Evolutionary conservation across 2,888 invertebrate species (phyloP), one percentile per base, ranked within the genome.

Genomic region (Stictocephala bisonia): DNA sequence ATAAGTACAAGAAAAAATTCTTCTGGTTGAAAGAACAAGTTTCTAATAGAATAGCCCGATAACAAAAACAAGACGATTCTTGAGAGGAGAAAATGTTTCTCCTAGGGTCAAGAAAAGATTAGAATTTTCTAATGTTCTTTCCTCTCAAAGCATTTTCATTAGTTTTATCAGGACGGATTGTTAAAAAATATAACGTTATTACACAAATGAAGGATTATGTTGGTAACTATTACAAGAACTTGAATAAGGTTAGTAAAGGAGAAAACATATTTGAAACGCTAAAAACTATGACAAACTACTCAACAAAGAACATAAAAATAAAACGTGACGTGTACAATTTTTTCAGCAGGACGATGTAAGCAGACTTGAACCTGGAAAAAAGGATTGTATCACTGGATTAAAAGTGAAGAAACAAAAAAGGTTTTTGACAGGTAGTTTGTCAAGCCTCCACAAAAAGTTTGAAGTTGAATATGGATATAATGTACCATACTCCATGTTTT

Each of bases 31-130:
- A 69, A 69, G 18, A 69, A 51, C 51, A 69, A 31, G 50, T 50
- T 69, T n/a, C 27, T 22, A 69, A 69, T 31, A 69, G 18, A 69
- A 69, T 20, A 51, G 51, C 22, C 69, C 69, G 4, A 69, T 18
- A 51, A 50, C 69, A 50, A 69, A 69, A 69, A 69, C 69, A 2
- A 50, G 51, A 50, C 15, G 48, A 50, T 69, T 69, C 31, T 27
- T 51, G n/a, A 69, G 69, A 69, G 69, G 69, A 27, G 51, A 69
- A 29, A 51, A 69, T 50, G 50, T 69, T 31, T 69, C 69, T 69
- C 48, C 69, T 15, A 69, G 69, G 29, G 29, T 50, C 3, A 69
- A 22, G 29, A 67, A 50, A 66, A 1, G 20, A 9, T 67, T 67
- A 29, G 50, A 50, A 48, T 67, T 67, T 50, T 67, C 67, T 7